Conservation (phyloP, 2,888 invertebrate genomes). For the Drosophila kambysellisi region DNA sequence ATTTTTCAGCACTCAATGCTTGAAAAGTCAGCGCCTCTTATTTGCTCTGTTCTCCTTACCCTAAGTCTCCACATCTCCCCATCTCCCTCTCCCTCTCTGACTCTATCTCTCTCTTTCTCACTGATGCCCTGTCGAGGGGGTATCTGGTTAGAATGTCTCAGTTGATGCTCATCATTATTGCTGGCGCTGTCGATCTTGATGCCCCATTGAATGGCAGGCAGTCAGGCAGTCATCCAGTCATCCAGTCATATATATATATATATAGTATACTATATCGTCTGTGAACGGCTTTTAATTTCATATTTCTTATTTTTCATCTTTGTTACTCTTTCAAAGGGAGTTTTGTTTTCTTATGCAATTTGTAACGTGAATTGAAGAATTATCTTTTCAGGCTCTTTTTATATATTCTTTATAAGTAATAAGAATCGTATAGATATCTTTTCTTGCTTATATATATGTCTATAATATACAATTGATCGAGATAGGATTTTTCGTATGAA, state of each 20-base stretch:
- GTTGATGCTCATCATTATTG: conserved; percentile 54
- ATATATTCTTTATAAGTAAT: not conserved
- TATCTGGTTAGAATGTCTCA: conserved; percentile 64
- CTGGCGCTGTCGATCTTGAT: conserved; percentile 65
- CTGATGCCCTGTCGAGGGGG: not conserved
- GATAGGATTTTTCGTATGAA: not conserved
- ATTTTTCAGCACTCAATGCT: conserved; percentile 77
- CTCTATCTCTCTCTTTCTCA: not conserved
- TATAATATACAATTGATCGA: not conserved
- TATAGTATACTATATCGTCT: conserved; percentile 25
- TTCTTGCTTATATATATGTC: no score
- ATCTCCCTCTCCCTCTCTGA: not conserved
- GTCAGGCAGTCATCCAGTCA: conserved; percentile 14
- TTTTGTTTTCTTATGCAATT: not conserved
- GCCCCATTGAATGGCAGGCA: conserved; percentile 45
- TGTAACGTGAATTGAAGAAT: not conserved
- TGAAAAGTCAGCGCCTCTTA: conserved; percentile 75
- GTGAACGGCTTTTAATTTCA: conserved; percentile 74
- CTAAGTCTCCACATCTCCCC: not conserved
- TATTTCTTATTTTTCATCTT: conserved; percentile 37
- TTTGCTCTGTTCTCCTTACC: conserved; percentile 14
- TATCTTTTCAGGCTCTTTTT: not conserved
- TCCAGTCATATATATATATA: not conserved
- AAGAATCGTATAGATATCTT: not conserved
- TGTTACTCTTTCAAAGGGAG: not conserved